Base-by-base conservation (phyloP, 2,888 invertebrate genomes). In the Tipula confusa region DNA sequence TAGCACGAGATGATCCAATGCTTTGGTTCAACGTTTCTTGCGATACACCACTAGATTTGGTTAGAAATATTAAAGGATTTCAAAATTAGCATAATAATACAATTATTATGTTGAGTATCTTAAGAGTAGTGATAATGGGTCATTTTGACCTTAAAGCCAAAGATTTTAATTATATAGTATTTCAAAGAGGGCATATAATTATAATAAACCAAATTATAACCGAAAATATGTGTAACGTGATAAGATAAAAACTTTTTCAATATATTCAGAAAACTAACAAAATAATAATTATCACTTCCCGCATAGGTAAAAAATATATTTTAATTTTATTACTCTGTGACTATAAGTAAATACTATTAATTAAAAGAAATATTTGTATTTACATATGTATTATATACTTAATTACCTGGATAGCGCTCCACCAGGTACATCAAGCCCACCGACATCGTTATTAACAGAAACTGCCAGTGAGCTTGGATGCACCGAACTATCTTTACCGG, bases 11-110 rank as follows among this genome's bases (percentile, higher is more conserved):
- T 83, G 92, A 92, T 84, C 92, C 92, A 85, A 92, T 90, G 88
- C 92, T 92, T 87, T 92, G 92, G 87, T 91, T 92, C 85, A 92
- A 88, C 83, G 92, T 92, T 88, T 93, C 93, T 86, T 91, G 91
- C 82, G 93, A 92, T 86, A 92, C 90, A 86, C 92, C 92, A 89
- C 92, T 92, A 86, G 91, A 91, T 29, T 29, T 29, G 9, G 31
- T 29, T 80, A 80, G 29, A 80, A 29, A 29, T 80, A 29, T 80
- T n/a, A n/a, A n/a, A n/a, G n/a, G n/a, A n/a, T n/a, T n/a, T n/a
- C n/a, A n/a, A n/a, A n/a, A n/a, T n/a, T n/a, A n/a, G n/a, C n/a
- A n/a, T n/a, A n/a, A n/a, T n/a, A n/a, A n/a, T n/a, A n/a, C n/a
- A n/a, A n/a, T n/a, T n/a, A n/a, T n/a, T n/a, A n/a, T n/a, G n/a